These are phyloP conservation scores for Anolis apletophallus DNA, from an alignment of 2,797 vertebrate species.

Conservation along the genomic window DNA sequence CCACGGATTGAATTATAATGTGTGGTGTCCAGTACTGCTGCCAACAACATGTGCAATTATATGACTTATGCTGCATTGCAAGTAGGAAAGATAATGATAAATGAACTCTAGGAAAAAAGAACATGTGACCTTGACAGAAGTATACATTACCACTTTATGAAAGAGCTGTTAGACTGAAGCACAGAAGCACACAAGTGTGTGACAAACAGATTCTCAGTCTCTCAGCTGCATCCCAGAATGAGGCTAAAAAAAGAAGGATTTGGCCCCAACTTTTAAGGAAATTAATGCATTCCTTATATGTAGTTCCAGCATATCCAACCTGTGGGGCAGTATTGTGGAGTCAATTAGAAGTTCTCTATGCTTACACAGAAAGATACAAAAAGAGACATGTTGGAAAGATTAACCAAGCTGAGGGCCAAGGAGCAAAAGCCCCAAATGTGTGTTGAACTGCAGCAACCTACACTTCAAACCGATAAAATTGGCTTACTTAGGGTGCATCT, in stretches of 20 bases:
- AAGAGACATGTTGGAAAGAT: no score
- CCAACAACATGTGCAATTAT: background rate
- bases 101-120: slow-evolving; percentile 3
- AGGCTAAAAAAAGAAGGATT: background rate
- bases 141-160: background rate
- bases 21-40: background rate
- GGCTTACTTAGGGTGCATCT: no score
- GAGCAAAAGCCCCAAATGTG: no score
- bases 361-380: no score
- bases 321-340: background rate
- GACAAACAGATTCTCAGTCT: background rate
- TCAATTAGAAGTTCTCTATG: background rate
- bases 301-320: background rate
- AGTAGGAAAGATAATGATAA: slow-evolving; percentile 21
- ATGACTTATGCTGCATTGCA: background rate
- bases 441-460: no score
- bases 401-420: no score
- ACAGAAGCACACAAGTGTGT: background rate
- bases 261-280: background rate
- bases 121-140: background rate
- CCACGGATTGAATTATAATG: slow-evolving; percentile 34
- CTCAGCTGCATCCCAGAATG: background rate
- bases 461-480: no score
- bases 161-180: background rate
- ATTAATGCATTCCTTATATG: background rate